phyloP scores from a whole-genome alignment of 2,797 vertebrate species.

The Mallotus villosus region DNA sequence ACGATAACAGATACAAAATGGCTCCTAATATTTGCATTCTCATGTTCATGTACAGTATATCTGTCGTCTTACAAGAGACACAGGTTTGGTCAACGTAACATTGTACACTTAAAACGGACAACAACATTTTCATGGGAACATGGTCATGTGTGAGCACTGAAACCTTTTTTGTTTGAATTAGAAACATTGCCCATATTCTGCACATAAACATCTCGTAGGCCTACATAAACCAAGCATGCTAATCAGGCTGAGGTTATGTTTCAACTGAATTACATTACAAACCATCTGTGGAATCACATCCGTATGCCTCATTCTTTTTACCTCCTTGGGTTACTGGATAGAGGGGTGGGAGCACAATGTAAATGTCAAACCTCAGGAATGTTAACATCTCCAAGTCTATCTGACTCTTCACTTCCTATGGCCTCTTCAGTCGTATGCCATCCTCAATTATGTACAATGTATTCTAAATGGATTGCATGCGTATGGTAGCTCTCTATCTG shows the following conservation, averaged over 20 bases:
- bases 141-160: too few species aligned
- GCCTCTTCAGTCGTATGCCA: not conserved
- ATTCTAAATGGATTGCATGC: not conserved
- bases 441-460: not conserved
- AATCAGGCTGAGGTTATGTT: constrained; percentile 5
- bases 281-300: constrained; percentile 8
- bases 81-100: not conserved
- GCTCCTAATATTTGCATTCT: not conserved
- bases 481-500: not conserved
- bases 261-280: constrained; percentile 7
- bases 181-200: not conserved
- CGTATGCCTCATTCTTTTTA: not conserved
- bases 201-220: not conserved
- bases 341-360: too few species aligned
- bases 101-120: not conserved
- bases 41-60: constrained; percentile 1
- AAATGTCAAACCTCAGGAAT: not conserved
- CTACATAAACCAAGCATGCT: not conserved
- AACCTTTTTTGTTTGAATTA: not conserved
- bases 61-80: not conserved
- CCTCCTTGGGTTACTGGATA: not conserved
- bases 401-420: not conserved
- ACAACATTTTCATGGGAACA: not conserved
- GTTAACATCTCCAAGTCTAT: not conserved
- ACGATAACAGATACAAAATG: constrained; percentile 1